phyloP scores from a whole-genome alignment of 2,113 vertebrate species.

The Anthoscopus minutus region DNA sequence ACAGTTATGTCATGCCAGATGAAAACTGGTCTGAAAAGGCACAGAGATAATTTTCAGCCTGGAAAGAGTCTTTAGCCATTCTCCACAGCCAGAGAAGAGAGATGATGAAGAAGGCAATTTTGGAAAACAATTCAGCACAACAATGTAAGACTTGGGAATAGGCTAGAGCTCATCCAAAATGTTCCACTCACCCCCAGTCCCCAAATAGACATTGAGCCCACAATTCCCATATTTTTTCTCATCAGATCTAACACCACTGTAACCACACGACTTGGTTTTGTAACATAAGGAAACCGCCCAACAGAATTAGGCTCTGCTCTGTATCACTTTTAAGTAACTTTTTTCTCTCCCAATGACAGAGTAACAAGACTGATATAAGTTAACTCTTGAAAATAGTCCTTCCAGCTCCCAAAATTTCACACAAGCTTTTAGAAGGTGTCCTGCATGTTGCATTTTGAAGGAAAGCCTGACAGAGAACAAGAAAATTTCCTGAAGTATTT shows the following conservation, averaged over 20 bases:
- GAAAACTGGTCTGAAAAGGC: not conserved
- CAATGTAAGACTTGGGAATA: not conserved
- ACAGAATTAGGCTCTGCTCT: not conserved
- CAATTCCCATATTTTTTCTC: not conserved
- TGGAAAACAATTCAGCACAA: not conserved
- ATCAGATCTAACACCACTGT: not conserved
- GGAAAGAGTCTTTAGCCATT: not conserved
- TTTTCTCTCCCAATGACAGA: not conserved
- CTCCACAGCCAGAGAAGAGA: not conserved
- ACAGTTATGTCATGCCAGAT: not conserved
- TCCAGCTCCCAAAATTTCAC: not conserved
- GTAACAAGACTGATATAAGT: not conserved
- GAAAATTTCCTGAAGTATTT: not conserved
- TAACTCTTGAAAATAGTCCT: not conserved
- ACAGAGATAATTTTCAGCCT: not conserved
- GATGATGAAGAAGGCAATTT: not conserved
- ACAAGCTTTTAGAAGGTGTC: not conserved
- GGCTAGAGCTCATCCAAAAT: not conserved
- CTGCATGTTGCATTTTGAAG: not conserved
- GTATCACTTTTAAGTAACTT: not conserved
- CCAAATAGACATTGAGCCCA: not conserved
- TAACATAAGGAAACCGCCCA: not conserved
- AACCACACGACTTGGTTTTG: not conserved
- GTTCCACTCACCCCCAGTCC: not conserved
- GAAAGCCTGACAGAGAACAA: not conserved